phyloP scores from a whole-genome alignment of 2,113 vertebrate genomes.

The Aegypius monachus region DNA sequence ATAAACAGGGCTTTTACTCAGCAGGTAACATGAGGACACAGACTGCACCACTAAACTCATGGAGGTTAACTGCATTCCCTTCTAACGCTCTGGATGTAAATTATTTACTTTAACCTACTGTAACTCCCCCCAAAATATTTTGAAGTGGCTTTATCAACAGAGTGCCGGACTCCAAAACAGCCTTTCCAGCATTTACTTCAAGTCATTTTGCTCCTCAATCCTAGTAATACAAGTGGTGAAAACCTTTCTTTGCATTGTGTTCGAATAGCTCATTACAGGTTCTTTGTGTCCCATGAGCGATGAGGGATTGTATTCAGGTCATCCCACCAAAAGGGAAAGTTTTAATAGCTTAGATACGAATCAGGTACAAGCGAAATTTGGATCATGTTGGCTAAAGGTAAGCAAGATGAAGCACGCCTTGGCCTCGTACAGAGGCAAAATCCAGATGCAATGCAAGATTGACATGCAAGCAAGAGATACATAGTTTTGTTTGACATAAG shows the following conservation, averaged over 20 bases:
- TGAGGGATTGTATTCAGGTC: neutral
- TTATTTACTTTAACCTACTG: neutral
- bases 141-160: neutral
- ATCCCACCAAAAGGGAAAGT: neutral
- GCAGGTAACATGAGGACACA: neutral
- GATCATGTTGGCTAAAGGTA: neutral
- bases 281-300: rapidly evolving
- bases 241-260: rapidly evolving
- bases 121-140: neutral
- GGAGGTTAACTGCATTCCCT: neutral
- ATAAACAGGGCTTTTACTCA: neutral
- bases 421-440: neutral
- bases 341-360: neutral
- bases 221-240: neutral
- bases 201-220: neutral
- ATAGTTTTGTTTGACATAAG: neutral
- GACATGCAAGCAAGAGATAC: neutral
- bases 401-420: neutral
- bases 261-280: neutral
- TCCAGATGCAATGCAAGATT: neutral
- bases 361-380: neutral
- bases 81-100: neutral
- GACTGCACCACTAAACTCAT: neutral
- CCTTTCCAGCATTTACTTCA: neutral
- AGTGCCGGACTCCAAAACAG: neutral